Conservation (phyloP, 2,797 vertebrate genomes). For the Euthynnus affinis region DNA sequence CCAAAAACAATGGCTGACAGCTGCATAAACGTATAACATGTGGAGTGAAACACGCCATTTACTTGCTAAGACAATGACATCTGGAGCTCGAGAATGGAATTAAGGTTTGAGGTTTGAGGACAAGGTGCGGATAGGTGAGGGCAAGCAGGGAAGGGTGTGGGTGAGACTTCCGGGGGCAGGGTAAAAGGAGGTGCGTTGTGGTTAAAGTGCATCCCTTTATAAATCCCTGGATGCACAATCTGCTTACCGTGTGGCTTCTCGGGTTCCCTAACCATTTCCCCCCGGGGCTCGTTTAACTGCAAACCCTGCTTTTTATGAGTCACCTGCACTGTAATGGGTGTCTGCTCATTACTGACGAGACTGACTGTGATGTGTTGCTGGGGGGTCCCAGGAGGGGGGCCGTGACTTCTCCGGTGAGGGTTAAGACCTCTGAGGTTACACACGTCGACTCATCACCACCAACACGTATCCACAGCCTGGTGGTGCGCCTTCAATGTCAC, state of each 20-base stretch:
- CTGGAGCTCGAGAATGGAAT: slow-evolving; percentile 54
- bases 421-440: slow-evolving; percentile 65
- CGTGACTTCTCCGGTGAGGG: slow-evolving; percentile 39
- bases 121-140: slow-evolving; percentile 27
- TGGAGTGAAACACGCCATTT: slow-evolving; percentile 59
- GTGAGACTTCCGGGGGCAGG: slow-evolving; percentile 18
- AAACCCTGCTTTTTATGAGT: slow-evolving; percentile 67
- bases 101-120: slow-evolving; percentile 10
- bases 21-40: slow-evolving; percentile 64
- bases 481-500: slow-evolving; percentile 2
- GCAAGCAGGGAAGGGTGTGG: slow-evolving; percentile 15
- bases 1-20: slow-evolving; percentile 62
- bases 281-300: slow-evolving; percentile 79
- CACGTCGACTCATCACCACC: slow-evolving; percentile 52
- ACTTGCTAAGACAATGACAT: slow-evolving; percentile 56
- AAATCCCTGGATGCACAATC: slow-evolving; percentile 58
- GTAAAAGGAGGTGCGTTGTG: slow-evolving; percentile 46
- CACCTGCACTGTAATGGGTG: slow-evolving; percentile 65
- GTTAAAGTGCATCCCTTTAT: slow-evolving; percentile 59
- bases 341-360: slow-evolving; percentile 75
- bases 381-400: slow-evolving; percentile 47
- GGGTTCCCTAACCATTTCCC: slow-evolving; percentile 63
- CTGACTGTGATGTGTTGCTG: slow-evolving; percentile 66
- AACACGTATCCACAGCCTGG: slow-evolving; percentile 22
- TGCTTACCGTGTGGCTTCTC: slow-evolving; percentile 50